phyloP scores from a whole-genome alignment of 2,797 vertebrate genomes.

The Pseudochromis fuscus region DNA sequence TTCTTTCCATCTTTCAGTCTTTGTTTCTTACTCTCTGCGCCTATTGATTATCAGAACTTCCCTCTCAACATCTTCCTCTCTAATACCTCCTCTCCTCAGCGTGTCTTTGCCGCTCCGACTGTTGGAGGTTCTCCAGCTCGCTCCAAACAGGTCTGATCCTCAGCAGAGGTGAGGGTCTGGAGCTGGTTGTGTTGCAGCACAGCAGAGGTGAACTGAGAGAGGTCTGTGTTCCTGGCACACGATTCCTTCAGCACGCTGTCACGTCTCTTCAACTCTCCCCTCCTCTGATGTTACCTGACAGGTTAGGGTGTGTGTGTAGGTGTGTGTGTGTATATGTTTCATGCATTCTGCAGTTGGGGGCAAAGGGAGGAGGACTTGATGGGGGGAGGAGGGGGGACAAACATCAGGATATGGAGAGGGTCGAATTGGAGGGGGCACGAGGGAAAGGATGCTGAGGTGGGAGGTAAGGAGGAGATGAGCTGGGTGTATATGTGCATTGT shows the following conservation, averaged over 20 bases:
- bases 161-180: constrained; percentile 67
- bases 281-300: constrained; percentile 80
- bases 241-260: constrained; percentile 76
- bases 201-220: constrained; percentile 69
- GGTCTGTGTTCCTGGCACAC: constrained; percentile 75
- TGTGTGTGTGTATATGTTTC: constrained; percentile 50
- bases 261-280: constrained; percentile 73
- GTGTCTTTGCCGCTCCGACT: constrained; percentile 46
- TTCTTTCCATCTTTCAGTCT: constrained; percentile 42
- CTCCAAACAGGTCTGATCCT: constrained; percentile 65
- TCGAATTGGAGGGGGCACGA: constrained; percentile 47
- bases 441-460: constrained; percentile 54
- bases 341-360: constrained; percentile 49
- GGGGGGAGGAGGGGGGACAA: constrained; percentile 48
- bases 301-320: constrained; percentile 55
- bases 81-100: constrained; percentile 47
- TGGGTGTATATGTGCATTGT: constrained; percentile 55
- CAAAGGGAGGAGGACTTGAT: constrained; percentile 9
- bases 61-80: constrained; percentile 46
- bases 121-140: constrained; percentile 75
- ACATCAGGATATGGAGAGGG: constrained; percentile 65
- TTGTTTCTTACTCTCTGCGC: constrained; percentile 52
- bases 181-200: constrained; percentile 68
- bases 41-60: constrained; percentile 77
- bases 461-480: constrained; percentile 53